Evolutionary conservation across 2,888 invertebrate species (phyloP), one percentile per base, ranked within the genome.

Genomic region (Dione juno): DNA sequence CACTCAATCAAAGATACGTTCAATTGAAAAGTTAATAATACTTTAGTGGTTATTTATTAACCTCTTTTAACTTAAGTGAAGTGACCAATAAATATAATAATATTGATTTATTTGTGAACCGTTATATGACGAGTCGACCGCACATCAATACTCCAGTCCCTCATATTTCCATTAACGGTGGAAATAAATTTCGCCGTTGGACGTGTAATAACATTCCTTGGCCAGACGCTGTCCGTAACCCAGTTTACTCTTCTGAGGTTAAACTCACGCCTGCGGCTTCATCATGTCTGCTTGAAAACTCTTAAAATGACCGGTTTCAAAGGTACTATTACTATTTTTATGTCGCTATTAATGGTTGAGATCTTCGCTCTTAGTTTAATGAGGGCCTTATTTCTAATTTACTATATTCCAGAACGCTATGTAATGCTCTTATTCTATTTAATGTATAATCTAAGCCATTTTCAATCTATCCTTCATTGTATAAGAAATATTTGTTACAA

Each of bases 121-220:
- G 50, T 50, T 64, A 64, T 52, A 50, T 64, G 37, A 50, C 28
- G 50, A 63, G 66, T 67, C 48, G 66, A 57, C 66, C 52, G 48
- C 35, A 69, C 54, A 61, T 71, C 69, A 66, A 69, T 66, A 54
- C 41, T 28, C 37, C 43, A 45, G 64, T 53, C 45, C 58, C 66
- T 65, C 65, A 48, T 67, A 57, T 70, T 70, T 57, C 57, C 54
- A 45, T 59, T 54, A 69, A 59, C 28, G 57, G 28, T 69, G 58
- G 52, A 66, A 54, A 73, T 74, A 74, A 74, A 75, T 75, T 64
- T 68, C 58, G 66, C 57, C 58, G 48, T 59, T 59, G 41, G 52
- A 70, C 71, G 70, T 67, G 71, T 58, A 76, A 74, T 74, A 72
- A 73, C 66, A 37, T 73, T 68, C 64, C 64, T 57, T 45, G 48